Evolutionary conservation across 2,113 vertebrate genomes (phyloP), one percentile per base, ranked within the genome.

Genomic region (Potamarius usumacintae): DNA sequence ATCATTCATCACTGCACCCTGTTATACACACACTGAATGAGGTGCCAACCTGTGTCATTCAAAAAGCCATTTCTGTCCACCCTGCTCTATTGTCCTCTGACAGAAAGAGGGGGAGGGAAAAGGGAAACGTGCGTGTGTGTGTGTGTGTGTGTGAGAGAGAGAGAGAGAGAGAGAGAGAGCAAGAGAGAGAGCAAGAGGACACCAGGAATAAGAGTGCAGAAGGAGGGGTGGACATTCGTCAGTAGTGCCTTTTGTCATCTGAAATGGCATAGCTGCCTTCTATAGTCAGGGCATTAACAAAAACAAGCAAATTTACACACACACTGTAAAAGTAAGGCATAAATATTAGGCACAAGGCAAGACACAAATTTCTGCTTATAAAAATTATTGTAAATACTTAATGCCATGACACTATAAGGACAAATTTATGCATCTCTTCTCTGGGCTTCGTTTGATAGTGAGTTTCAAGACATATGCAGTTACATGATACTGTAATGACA

Each of bases 21-120:
- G 83, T 80, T 84, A 90, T 87, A 89, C 81, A 86, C 88, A 87
- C 84, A 55, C 83, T 87, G 84, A 89, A 89, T 88, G 85, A 89
- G 89, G 87, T 90, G 87, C 89, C 90, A 91, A 91, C 90, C 85
- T 85, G 86, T 90, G 90, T 91, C 89, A 89, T 83, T 91, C 90
- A 91, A 90, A 89, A 86, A 87, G 83, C 90, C 90, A 90, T 91
- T 90, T 90, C 90, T 90, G 90, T 91, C 90, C 90, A 90, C 89
- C 90, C 88, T 86, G 83, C 81, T 90, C 89, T 87, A 87, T 88
- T 89, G 88, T 89, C 87, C 88, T 88, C 85, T 88, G 85, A 88
- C 87, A 87, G 89, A 86, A 55, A 86, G 67, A 88, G 71, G 58
- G 57, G 50, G 76, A 57, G 79, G 55, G 81, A 60, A 81, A 22